Evolutionary conservation across 35 echinoderm and acorn worm genomes (phyloP), one percentile per base, ranked within the genome.

Genomic region (Strongylocentrotus purpuratus): DNA sequence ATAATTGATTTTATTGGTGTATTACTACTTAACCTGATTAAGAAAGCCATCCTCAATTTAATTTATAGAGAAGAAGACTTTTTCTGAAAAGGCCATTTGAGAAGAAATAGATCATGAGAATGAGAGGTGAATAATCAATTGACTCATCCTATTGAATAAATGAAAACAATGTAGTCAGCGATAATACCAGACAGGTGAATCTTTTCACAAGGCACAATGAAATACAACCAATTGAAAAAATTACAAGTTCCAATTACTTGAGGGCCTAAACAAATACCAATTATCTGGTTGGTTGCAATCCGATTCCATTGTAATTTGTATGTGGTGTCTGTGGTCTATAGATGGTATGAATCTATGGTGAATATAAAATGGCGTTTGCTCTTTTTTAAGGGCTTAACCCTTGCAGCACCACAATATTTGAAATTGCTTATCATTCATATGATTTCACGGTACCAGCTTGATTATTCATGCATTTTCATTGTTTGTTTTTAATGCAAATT

Each of bases 241-340:
- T 78, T 78, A 78, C 22, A 78, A 31, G 52, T 31, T 78, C 65
- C 65, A 78, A 78, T 78, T 78, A 78, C 25, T 78, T 78, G 65
- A 78, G 65, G 65, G 20, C 28, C 65, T 28, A 78, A 78, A 78
- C 65, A 78, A 78, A 78, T 78, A 78, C 65, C 65, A 78, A 78
- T 78, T 78, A 78, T 78, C 20, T 78, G 65, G 65, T 78, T 78
- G 65, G 65, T 78, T 78, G 65, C 65, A 78, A 78, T 78, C 65
- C 65, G 65, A 78, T 78, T 78, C 65, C 65, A 78, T 7, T 7
- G 3, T 71, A 71, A 71, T 71, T 71, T 71, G 7, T 78, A 28
- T 78, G 65, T 78, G 65, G 65, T 55, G 50, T 78, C 20, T 78
- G 65, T 78, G 65, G 65, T 28, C 7, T 78, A 8, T 7, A 78